phyloP scores from a whole-genome alignment of 2,113 vertebrate species.

The Tachuris rubrigastra region DNA sequence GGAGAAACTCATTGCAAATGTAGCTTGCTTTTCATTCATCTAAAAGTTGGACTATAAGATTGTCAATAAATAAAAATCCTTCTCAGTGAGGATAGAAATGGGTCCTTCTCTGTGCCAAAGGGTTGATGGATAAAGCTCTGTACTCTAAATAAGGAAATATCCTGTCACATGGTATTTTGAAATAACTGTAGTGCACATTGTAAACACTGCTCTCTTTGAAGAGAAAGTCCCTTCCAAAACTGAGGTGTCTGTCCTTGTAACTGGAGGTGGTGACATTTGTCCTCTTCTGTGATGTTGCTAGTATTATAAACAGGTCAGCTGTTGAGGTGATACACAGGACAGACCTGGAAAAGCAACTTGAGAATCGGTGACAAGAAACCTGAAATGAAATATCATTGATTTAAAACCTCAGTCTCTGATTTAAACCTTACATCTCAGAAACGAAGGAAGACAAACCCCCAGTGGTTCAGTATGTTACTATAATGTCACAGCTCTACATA shows the following conservation, averaged over 20 bases:
- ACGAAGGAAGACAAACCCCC: not conserved
- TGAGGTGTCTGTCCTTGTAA: not conserved
- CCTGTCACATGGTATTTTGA: constrained; percentile 33
- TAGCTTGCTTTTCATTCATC: not conserved
- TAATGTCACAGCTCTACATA: not conserved
- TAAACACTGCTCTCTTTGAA: not conserved
- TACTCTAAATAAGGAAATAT: constrained; percentile 15
- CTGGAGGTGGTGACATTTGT: not conserved
- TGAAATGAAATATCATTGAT: not conserved
- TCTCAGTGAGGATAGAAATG: not conserved
- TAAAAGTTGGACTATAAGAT: not conserved
- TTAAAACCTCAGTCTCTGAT: not conserved
- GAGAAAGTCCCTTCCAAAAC: not conserved
- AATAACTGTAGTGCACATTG: not conserved
- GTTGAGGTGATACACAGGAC: not conserved
- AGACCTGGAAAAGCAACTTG: not conserved
- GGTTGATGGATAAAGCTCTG: not conserved
- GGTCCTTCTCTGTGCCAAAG: not conserved
- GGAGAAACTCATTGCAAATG: not conserved
- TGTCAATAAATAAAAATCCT: not conserved
- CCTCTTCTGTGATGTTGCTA: not conserved
- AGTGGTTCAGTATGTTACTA: not conserved
- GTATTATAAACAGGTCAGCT: not conserved
- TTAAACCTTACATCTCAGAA: not conserved
- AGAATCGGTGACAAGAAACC: not conserved